Conservation (phyloP, 2,797 vertebrate genomes). For the Balearica regulorum region DNA sequence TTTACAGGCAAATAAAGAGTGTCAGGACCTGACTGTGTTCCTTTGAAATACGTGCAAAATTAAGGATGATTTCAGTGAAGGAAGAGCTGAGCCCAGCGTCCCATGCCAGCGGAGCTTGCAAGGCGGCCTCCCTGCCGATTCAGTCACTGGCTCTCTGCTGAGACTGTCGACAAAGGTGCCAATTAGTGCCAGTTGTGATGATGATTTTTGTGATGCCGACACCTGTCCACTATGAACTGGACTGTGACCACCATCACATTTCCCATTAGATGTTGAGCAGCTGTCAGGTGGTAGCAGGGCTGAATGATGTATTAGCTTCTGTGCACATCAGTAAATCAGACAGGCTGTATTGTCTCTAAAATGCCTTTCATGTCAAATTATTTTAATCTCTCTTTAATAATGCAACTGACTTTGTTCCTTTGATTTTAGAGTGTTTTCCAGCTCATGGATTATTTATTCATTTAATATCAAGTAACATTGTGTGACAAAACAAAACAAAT, state of each 20-base stretch:
- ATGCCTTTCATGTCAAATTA: conserved; percentile 23
- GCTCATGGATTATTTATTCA: conserved; percentile 35
- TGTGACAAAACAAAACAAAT: conserved; percentile 37
- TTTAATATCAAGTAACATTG: background rate
- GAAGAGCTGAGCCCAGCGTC: background rate
- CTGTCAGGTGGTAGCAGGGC: background rate
- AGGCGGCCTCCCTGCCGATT: background rate
- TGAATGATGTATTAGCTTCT: conserved; percentile 21
- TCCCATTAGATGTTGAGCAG: conserved; percentile 19
- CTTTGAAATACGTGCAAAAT: background rate
- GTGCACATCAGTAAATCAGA: background rate
- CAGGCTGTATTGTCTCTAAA: conserved; percentile 5
- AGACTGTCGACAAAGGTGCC: conserved; percentile 2
- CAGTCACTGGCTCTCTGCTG: background rate
- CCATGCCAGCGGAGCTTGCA: background rate
- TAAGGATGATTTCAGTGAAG: background rate
- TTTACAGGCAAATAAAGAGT: background rate
- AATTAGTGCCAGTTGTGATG: conserved; percentile 12
- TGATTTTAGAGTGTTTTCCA: conserved; percentile 11
- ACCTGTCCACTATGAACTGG: conserved; percentile 17
- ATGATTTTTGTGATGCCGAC: background rate
- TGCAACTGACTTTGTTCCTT: background rate
- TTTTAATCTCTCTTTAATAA: conserved; percentile 42
- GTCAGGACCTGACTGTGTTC: background rate
- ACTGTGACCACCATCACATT: conserved; percentile 21